Evolutionary conservation across 2,888 invertebrate genomes (phyloP).

Genomic region (Tiliacea citrago): DNA sequence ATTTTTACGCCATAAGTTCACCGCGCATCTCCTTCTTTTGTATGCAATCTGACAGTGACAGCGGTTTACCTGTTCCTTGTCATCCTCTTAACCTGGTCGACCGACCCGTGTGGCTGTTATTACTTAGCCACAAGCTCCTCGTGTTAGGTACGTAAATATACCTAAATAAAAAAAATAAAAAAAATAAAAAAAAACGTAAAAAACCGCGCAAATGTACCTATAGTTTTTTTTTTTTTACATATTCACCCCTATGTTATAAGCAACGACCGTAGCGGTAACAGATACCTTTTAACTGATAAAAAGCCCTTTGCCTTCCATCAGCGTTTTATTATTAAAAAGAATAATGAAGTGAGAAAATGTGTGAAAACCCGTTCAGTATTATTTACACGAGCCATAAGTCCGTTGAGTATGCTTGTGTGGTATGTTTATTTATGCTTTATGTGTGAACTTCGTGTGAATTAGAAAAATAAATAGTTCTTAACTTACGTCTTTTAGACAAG

Average conservation of each 20-base stretch:
- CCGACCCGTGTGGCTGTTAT: too few species aligned
- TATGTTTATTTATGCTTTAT: slow-evolving; percentile 39
- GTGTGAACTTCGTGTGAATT: slow-evolving; percentile 38
- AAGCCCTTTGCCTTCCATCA: slow-evolving; percentile 20
- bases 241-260: background rate
- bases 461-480: slow-evolving; percentile 44
- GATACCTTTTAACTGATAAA: slow-evolving; percentile 15
- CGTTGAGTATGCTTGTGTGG: slow-evolving; percentile 33
- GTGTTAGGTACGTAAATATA: slow-evolving; percentile 1
- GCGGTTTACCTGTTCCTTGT: too few species aligned
- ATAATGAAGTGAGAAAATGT: slow-evolving; percentile 36
- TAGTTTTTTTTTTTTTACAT: too few species aligned
- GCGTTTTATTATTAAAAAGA: slow-evolving; percentile 36
- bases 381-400: slow-evolving; percentile 33
- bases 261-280: slow-evolving; percentile 1
- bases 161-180: too few species aligned
- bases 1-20: too few species aligned
- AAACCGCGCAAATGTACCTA: too few species aligned
- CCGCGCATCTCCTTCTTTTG: too few species aligned
- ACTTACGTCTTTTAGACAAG: slow-evolving; percentile 39
- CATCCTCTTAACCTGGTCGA: too few species aligned
- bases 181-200: too few species aligned
- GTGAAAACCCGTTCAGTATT: slow-evolving; percentile 35
- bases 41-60: too few species aligned
- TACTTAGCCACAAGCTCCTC: too few species aligned